These are phyloP conservation scores for Sympetrum striolatum DNA, from an alignment of 2,888 invertebrate genomes.

Conservation along the genomic window DNA sequence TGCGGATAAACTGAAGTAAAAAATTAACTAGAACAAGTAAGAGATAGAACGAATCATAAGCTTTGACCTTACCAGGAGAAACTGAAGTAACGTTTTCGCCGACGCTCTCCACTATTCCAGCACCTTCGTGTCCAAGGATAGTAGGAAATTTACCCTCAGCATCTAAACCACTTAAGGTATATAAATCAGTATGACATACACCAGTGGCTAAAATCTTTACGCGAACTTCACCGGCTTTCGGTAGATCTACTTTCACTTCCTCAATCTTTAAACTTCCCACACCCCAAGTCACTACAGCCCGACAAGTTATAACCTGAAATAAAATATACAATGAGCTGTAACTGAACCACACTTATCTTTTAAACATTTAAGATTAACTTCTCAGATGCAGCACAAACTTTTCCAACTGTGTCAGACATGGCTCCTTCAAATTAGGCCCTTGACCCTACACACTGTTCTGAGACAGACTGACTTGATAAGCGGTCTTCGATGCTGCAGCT, in stretches of 20 bases:
- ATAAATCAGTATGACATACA: constrained; percentile 93
- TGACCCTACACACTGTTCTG: too few species aligned
- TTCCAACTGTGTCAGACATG: constrained; percentile 13
- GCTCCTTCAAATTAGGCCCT: not conserved
- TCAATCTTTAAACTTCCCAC: constrained; percentile 95
- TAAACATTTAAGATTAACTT: not conserved
- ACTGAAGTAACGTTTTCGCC: constrained; percentile 90
- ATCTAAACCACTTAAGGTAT: constrained; percentile 86
- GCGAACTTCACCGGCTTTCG: constrained; percentile 90
- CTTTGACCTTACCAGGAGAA: constrained; percentile 72
- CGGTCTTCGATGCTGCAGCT: too few species aligned
- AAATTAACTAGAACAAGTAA: too few species aligned
- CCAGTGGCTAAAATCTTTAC: constrained; percentile 81
- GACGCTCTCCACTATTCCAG: constrained; percentile 95
- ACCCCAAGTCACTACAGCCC: constrained; percentile 97
- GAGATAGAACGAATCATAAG: too few species aligned
- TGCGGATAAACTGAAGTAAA: not conserved
- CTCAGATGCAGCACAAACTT: not conserved
- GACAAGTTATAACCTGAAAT: constrained; percentile 81
- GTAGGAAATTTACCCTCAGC: constrained; percentile 93
- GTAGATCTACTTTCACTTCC: constrained; percentile 92
- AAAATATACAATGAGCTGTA: not conserved
- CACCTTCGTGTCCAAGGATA: constrained; percentile 95
- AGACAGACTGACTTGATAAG: too few species aligned
- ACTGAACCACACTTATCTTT: not conserved